Conservation (phyloP, 1,140 invertebrate species). For the Drosophila fuyamai region DNA sequence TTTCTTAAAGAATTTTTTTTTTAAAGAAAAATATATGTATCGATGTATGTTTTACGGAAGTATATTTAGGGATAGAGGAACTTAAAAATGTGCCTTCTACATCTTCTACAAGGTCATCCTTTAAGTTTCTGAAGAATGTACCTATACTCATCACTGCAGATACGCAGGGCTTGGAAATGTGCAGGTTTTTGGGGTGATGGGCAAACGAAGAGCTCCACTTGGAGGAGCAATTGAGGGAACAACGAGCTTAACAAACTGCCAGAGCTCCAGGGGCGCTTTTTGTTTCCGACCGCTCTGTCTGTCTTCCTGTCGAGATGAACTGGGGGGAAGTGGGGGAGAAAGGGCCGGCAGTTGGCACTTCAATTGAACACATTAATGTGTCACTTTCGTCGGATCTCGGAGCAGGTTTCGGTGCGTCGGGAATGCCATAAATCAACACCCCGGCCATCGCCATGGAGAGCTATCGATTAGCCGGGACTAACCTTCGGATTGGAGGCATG, state of each 20-base stretch:
- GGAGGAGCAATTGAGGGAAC: conserved; percentile 69
- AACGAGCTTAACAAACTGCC: conserved; percentile 76
- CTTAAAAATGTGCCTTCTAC: too few species aligned
- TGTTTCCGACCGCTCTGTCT: conserved; percentile 16
- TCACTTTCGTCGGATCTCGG: conserved; percentile 52
- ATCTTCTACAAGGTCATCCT: background rate
- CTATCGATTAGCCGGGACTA: conserved; percentile 63
- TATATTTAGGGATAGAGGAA: too few species aligned
- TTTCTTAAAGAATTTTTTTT: too few species aligned
- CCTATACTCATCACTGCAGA: conserved; percentile 5
- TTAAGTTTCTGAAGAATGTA: background rate
- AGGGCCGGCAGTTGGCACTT: conserved; percentile 34
- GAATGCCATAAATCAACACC: conserved; percentile 75
- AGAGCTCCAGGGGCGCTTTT: conserved; percentile 39
- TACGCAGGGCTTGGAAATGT: background rate
- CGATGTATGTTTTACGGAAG: too few species aligned
- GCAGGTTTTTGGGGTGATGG: conserved; percentile 4
- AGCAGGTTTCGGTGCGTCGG: conserved; percentile 56
- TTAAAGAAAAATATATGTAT: too few species aligned
- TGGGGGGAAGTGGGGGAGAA: background rate
- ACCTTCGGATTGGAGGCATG: conserved; percentile 48
- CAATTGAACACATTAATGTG: conserved; percentile 66
- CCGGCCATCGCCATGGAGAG: conserved; percentile 55
- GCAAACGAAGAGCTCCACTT: conserved; percentile 55
- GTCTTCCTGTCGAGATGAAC: conserved; percentile 1